These are phyloP conservation scores for Sinhomidia bicolor DNA, from an alignment of 2,888 invertebrate genomes.

Conservation along the genomic window DNA sequence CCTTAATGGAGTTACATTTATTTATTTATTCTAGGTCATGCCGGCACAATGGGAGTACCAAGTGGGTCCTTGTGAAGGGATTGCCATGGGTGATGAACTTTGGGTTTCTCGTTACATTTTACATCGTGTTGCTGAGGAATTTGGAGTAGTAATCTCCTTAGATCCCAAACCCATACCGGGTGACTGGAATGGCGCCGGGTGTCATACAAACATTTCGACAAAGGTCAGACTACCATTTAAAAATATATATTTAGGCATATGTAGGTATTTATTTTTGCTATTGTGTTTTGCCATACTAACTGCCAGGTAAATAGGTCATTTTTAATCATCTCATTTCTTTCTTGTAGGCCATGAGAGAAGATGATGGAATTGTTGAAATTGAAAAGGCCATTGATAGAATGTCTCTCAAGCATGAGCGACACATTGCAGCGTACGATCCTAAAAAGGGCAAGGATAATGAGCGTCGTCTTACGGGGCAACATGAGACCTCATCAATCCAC, in stretches of 20 bases:
- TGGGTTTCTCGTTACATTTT: constrained; percentile 94
- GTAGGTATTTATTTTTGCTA: neutral
- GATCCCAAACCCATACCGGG: constrained; percentile 90
- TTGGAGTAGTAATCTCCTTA: constrained; percentile 90
- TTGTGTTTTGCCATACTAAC: neutral
- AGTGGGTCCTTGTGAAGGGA: constrained; percentile 86
- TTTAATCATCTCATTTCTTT: neutral
- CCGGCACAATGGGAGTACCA: constrained; percentile 80
- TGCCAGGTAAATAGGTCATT: neutral
- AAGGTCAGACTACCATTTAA: constrained; percentile 81
- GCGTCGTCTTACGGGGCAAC: constrained; percentile 95
- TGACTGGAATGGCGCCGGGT: constrained; percentile 98
- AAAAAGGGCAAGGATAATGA: constrained; percentile 98
- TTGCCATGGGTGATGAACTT: constrained; percentile 89
- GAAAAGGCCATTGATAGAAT: constrained; percentile 97
- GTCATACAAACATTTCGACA: constrained; percentile 98
- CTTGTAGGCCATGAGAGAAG: constrained; percentile 89
- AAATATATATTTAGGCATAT: neutral
- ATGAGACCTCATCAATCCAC: constrained; percentile 98
- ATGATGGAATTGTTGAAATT: constrained; percentile 93
- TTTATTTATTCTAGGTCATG: too few relatives aligned
- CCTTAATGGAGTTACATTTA: too few relatives aligned
- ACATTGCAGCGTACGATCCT: constrained; percentile 98
- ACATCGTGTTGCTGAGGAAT: constrained; percentile 96
- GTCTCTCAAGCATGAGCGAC: constrained; percentile 94